Percentiles rank a stretch among this genome's conserved stretches.
phyloP scores from a whole-genome alignment of 2,888 invertebrate genomes.

The Pimpla rufipes region DNA sequence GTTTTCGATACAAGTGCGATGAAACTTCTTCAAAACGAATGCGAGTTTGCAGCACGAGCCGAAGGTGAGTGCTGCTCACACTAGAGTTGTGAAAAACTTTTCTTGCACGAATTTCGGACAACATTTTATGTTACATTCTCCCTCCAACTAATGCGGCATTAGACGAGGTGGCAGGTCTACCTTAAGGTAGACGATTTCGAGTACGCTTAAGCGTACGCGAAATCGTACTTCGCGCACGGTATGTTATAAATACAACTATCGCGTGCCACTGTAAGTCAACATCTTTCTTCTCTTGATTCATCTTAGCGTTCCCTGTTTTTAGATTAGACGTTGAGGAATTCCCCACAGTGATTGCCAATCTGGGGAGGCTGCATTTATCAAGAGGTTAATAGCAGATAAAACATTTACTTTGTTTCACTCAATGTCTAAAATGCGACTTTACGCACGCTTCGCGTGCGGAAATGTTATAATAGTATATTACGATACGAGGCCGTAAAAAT shows the following conservation, averaged over 20 bases:
- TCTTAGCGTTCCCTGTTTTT: conserved; percentile 20
- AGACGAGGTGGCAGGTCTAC: neutral
- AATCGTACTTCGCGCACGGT: too few species aligned
- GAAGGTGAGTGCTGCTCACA: neutral
- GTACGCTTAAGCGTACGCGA: too few species aligned
- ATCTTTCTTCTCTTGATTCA: neutral
- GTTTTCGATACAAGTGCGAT: neutral
- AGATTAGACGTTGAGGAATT: conserved; percentile 40
- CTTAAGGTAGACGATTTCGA: too few species aligned
- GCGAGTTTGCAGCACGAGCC: conserved; percentile 4
- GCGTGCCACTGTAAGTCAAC: neutral
- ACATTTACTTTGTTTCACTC: conserved; percentile 14
- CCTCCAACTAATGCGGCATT: conserved; percentile 8
- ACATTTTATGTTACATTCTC: conserved; percentile 15
- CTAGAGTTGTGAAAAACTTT: neutral
- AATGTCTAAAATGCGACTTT: neutral
- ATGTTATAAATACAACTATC: neutral
- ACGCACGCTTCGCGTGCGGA: too few species aligned
- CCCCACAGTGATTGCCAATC: conserved; percentile 28
- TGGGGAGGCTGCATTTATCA: conserved; percentile 38
- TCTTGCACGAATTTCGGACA: neutral
- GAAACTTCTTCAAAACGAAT: conserved; percentile 1
- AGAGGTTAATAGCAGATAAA: conserved; percentile 33
- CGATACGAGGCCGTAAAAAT: too few species aligned
- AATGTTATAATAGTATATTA: neutral